A percentile compares a stretch with the other conserved stretches of the same genome.
Evolutionary conservation across 2,797 vertebrate species (phyloP).

Genomic region (Dromococcyx pavoninus): DNA sequence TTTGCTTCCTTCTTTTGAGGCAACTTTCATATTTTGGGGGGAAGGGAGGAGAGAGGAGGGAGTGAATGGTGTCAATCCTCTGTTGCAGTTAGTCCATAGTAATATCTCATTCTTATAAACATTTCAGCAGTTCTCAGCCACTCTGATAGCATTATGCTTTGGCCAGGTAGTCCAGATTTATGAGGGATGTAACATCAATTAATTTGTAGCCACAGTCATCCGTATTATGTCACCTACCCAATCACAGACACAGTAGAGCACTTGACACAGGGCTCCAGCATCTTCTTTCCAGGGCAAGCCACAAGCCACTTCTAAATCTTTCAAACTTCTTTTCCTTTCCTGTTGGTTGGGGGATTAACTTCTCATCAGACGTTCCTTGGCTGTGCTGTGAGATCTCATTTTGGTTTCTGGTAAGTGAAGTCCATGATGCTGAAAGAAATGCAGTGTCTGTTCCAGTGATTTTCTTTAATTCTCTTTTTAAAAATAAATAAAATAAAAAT

Average conservation of each 20-base stretch:
- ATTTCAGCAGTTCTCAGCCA: slow-evolving; percentile 41
- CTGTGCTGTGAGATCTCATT: neutral
- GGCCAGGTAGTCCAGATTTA: slow-evolving; percentile 34
- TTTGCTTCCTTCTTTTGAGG: neutral
- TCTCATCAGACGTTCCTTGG: neutral
- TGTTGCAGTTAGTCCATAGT: slow-evolving; percentile 12
- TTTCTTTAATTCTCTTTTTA: neutral
- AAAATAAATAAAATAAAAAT: neutral
- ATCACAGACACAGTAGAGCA: neutral
- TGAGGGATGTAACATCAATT: slow-evolving; percentile 33
- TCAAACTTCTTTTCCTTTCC: neutral
- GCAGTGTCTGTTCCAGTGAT: neutral
- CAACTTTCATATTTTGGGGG: neutral
- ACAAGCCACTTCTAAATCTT: slow-evolving; percentile 34
- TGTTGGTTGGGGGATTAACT: neutral
- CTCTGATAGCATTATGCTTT: slow-evolving; percentile 2
- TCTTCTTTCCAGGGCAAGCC: slow-evolving; percentile 12
- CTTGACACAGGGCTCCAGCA: neutral
- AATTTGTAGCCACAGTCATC: slow-evolving; percentile 23
- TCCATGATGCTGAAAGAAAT: neutral
- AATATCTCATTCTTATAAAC: slow-evolving; percentile 46
- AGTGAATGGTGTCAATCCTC: neutral
- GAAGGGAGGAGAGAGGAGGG: neutral
- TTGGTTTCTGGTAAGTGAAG: neutral
- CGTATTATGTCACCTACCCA: slow-evolving; percentile 33